These are phyloP conservation scores for Andrena flavipes DNA, from an alignment of 2,888 invertebrate species.

Conservation along the genomic window DNA sequence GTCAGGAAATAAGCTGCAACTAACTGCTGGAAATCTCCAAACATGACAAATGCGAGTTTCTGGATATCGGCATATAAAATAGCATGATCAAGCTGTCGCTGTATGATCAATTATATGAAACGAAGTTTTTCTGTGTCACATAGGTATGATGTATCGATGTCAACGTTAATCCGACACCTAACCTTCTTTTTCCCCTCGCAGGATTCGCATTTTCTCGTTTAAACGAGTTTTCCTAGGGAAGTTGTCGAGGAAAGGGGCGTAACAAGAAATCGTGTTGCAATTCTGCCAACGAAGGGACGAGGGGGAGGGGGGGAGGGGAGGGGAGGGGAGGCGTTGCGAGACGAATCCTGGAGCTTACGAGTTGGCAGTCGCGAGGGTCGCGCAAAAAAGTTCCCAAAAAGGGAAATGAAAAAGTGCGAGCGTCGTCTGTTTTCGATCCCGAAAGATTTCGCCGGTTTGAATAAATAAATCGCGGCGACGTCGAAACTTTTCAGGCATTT, in stretches of 20 bases:
- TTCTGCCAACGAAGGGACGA: conserved; percentile 14
- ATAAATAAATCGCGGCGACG: conserved; percentile 74
- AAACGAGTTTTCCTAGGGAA: background rate
- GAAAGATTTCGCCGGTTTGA: conserved; percentile 58
- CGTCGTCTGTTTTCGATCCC: conserved; percentile 46
- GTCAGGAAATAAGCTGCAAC: too few relatives aligned
- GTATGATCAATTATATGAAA: too few relatives aligned
- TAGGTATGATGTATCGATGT: background rate
- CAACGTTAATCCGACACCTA: conserved; percentile 19
- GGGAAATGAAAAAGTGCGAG: conserved; percentile 37
- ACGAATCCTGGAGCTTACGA: conserved; percentile 18
- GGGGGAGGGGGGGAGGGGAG: background rate
- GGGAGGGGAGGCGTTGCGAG: background rate
- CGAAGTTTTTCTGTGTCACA: too few relatives aligned
- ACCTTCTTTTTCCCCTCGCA: background rate
- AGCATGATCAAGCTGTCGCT: too few relatives aligned
- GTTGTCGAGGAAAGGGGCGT: background rate
- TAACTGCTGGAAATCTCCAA: too few relatives aligned
- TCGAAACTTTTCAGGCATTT: conserved; percentile 77
- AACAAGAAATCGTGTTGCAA: conserved; percentile 26
- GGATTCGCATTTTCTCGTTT: background rate
- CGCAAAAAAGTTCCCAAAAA: conserved; percentile 13
- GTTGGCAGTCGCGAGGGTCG: background rate
- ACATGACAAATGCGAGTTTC: too few relatives aligned
- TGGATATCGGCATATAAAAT: too few relatives aligned